Conservation (phyloP, 64 coral and sea anemone genomes). For the Stylophora pistillata region DNA sequence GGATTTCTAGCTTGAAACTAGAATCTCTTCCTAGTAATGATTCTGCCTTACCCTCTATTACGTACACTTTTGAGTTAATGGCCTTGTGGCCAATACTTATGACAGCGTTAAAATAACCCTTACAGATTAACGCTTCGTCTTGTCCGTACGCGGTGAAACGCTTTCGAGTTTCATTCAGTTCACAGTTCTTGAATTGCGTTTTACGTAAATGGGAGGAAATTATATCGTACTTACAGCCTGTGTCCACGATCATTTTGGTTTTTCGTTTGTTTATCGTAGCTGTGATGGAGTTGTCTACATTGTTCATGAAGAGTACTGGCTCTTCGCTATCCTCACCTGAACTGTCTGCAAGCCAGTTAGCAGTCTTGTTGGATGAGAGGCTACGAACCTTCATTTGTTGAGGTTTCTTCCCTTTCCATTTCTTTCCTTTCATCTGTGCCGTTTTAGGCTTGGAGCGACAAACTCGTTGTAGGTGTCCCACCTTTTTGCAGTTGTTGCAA, state of each 20-base stretch:
- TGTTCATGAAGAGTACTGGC: conserved; percentile 26
- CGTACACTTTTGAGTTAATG: neutral
- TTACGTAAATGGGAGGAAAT: conserved; percentile 45
- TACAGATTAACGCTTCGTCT: neutral
- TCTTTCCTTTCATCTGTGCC: too few species aligned
- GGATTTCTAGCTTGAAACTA: conserved; percentile 6
- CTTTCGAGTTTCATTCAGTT: conserved; percentile 19
- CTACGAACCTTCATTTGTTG: too few species aligned
- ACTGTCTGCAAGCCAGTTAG: neutral
- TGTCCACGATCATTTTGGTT: too few species aligned
- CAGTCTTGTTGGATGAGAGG: too few species aligned
- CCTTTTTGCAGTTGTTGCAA: conserved; percentile 39
- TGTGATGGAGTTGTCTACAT: neutral
- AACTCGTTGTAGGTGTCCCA: conserved; percentile 31
- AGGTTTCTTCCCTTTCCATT: too few species aligned
- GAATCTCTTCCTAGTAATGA: conserved; percentile 10
- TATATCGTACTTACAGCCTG: too few species aligned
- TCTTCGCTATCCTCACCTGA: neutral
- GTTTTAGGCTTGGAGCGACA: conserved; percentile 33
- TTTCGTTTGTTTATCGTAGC: conserved; percentile 15
- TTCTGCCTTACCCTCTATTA: conserved; percentile 29
- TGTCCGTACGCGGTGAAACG: conserved; percentile 51
- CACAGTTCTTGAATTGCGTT: conserved; percentile 31
- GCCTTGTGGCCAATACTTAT: neutral
- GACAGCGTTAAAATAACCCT: conserved; percentile 1